Base-by-base conservation (phyloP, 1,140 invertebrate species). In the Drosophila pandora region DNA sequence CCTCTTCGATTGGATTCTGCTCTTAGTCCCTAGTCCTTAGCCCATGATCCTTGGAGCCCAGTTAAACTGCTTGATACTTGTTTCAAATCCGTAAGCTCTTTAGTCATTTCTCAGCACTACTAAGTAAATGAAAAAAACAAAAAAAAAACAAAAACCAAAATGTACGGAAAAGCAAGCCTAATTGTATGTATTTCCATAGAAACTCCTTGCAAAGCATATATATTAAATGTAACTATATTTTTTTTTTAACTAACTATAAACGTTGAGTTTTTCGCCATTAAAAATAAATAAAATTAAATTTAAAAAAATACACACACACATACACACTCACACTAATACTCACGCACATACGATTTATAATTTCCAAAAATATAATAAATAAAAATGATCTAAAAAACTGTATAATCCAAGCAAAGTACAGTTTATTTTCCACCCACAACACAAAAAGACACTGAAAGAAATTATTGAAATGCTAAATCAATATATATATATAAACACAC, bases 161-260 rank as follows among this genome's bases (percentile, higher is more conserved):
- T 4, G 47, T 25, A 32, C 43, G 17, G n/a, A 13, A 71, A 32
- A 45, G 41, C 53, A 71, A 71, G 47, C 60, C 76, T 67, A 48
- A 49, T 61, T 69, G 63, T 73, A 73, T 54, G 68, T 72, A 72
- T 61, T 72, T 72, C 70, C 68, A 61, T 59, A 72, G 65, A 72
- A 43, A 62, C 49, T 69, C 64, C 60, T 32, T 57, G 9, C 50
- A 53, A 52, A 21, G 22, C 30, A 30, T 48, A 67, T 68, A 37
- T 68, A 13, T 30, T 30, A 47, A 39, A 56, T 67, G 63, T 13
- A 68, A 17, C 54, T 37, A 67, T 54, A 28, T 69, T 69, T 64
- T 67, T 68, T 47, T 68, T 69, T 69, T 45, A 55, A 68, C 60
- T 69, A 32, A 68, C 30, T 32, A 68, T 23, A 39, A 69, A 47